These are phyloP conservation scores for Ctenopoma kingsleyae DNA, from an alignment of 2,797 vertebrate genomes.

Conservation along the genomic window DNA sequence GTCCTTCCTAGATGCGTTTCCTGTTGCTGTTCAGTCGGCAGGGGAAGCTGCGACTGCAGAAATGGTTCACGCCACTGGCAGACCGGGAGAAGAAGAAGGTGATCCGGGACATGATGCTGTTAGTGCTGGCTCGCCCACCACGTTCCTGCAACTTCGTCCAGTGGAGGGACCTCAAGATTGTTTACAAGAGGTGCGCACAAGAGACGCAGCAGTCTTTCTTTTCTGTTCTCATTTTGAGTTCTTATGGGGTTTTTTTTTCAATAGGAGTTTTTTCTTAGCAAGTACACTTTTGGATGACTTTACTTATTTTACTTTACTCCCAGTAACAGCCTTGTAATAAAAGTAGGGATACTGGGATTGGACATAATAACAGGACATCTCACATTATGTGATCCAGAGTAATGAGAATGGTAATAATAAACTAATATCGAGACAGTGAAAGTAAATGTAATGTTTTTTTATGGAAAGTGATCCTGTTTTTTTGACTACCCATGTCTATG, in stretches of 20 bases:
- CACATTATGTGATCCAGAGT: no score
- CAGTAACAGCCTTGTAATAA: background rate
- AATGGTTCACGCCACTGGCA: slow-evolving; percentile 91
- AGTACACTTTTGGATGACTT: background rate
- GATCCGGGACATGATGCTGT: slow-evolving; percentile 90
- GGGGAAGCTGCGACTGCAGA: slow-evolving; percentile 96
- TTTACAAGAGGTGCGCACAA: slow-evolving; percentile 92
- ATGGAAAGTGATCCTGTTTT: no score
- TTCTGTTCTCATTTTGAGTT: background rate
- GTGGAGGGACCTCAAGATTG: slow-evolving; percentile 96
- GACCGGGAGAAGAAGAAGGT: slow-evolving; percentile 96
- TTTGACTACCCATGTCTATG: no score
- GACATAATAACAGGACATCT: background rate
- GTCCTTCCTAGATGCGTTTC: slow-evolving; percentile 89
- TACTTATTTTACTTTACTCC: no score
- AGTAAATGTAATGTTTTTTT: background rate
- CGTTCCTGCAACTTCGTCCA: slow-evolving; percentile 94
- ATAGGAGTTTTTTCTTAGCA: background rate
- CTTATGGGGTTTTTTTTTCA: background rate
- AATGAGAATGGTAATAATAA: no score
- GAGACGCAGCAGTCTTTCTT: background rate
- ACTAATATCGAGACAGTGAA: no score
- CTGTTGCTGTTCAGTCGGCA: slow-evolving; percentile 97
- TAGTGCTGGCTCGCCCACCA: slow-evolving; percentile 89
- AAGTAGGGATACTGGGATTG: background rate